Percentiles rank a stretch among this genome's conserved stretches.
Evolutionary conservation across 1,140 invertebrate species (phyloP).

Genomic region (Vanessa tameamea): DNA sequence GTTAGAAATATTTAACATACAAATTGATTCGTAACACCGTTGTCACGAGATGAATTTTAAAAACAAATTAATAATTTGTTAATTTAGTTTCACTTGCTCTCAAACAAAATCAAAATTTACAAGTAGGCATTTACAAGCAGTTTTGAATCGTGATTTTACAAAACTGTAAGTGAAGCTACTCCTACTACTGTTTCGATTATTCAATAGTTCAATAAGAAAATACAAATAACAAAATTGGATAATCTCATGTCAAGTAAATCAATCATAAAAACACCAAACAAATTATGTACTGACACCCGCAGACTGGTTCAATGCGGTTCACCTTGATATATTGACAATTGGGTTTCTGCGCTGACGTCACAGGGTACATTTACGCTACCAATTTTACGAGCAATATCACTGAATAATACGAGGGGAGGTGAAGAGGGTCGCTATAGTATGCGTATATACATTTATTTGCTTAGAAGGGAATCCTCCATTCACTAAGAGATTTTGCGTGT

Average conservation of each 20-base stretch:
- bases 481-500: slow-evolving; percentile 53
- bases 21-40: too few relatives aligned
- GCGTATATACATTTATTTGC: slow-evolving; percentile 37
- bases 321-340: slow-evolving; percentile 39
- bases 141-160: too few relatives aligned
- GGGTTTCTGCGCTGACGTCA: slow-evolving; percentile 46
- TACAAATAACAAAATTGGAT: neutral
- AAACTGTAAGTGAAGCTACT: too few relatives aligned
- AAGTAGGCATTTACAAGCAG: too few relatives aligned
- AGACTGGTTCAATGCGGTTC: slow-evolving; percentile 30
- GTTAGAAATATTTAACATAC: too few relatives aligned
- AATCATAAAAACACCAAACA: slow-evolving; percentile 11
- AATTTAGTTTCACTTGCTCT: too few relatives aligned
- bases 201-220: neutral
- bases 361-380: slow-evolving; percentile 50
- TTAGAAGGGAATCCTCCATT: slow-evolving; percentile 43
- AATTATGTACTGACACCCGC: slow-evolving; percentile 13
- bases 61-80: too few relatives aligned
- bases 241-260: neutral
- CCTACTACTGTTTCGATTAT: too few relatives aligned
- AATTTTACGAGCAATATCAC: slow-evolving; percentile 68
- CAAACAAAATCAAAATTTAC: too few relatives aligned
- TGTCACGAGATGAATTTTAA: too few relatives aligned
- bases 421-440: slow-evolving; percentile 43
- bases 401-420: slow-evolving; percentile 54